These are phyloP conservation scores for Rousettus leschenaultii DNA, from an alignment of 2,113 vertebrate species.

Conservation along the genomic window DNA sequence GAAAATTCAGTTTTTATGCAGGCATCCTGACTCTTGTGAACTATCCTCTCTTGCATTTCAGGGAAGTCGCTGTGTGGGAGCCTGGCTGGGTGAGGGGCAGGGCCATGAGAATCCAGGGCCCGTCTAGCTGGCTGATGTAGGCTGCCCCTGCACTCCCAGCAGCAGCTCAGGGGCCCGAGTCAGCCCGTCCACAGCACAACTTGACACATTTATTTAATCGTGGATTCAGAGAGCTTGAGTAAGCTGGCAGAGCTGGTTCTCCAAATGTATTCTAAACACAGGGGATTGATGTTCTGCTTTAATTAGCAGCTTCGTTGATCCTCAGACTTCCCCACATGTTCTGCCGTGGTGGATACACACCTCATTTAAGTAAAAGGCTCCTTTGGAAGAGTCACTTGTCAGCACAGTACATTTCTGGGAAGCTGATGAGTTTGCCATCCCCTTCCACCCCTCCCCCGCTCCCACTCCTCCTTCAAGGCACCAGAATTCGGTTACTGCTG, in stretches of 20 bases:
- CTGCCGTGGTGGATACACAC: fast-evolving
- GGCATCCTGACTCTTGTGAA: neutral
- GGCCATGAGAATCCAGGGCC: neutral
- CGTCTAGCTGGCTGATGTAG: neutral
- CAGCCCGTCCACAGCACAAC: neutral
- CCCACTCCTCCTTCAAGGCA: neutral
- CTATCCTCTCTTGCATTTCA: constrained; percentile 33
- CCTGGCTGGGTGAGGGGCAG: neutral
- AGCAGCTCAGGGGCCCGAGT: neutral
- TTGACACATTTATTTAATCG: constrained; percentile 67
- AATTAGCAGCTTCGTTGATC: constrained; percentile 28
- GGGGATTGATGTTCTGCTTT: constrained; percentile 34
- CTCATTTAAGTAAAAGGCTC: neutral
- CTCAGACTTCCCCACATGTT: neutral
- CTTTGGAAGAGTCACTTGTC: neutral
- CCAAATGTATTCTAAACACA: constrained; percentile 53
- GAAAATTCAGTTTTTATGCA: constrained; percentile 67
- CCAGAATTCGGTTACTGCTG: constrained; percentile 45
- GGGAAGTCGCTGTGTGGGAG: neutral
- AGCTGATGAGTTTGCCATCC: neutral
- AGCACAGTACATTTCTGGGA: neutral
- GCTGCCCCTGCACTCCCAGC: neutral
- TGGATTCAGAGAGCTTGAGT: constrained; percentile 53
- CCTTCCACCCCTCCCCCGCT: too few relatives aligned
- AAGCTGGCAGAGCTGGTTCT: neutral